Conservation (phyloP, 2,888 invertebrate species). For the Nemotelus pantherinus region DNA sequence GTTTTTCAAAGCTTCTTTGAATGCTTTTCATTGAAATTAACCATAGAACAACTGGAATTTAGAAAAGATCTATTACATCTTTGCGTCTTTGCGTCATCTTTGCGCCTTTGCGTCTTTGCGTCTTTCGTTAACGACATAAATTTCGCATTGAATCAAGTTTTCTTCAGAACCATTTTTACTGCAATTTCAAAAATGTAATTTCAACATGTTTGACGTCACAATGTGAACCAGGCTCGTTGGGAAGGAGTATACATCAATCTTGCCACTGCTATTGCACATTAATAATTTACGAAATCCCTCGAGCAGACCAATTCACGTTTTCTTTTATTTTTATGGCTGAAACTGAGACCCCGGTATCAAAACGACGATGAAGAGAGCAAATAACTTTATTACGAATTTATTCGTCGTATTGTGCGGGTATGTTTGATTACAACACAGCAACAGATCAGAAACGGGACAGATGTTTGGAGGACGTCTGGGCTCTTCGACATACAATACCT, state of each 20-base stretch:
- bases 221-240: background rate
- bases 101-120: too few species aligned
- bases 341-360: background rate
- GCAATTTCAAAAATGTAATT: conserved; percentile 12
- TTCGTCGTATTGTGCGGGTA: conserved; percentile 1
- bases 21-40: too few species aligned
- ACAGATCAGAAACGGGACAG: background rate
- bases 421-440: background rate
- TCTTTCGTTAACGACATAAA: too few species aligned
- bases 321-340: background rate
- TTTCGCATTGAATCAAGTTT: too few species aligned
- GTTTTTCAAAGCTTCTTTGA: too few species aligned
- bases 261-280: conserved; percentile 19
- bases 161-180: too few species aligned
- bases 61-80: too few species aligned
- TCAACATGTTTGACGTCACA: conserved; percentile 21
- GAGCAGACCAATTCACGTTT: conserved; percentile 19
- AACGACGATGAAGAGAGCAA: background rate
- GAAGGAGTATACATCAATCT: background rate
- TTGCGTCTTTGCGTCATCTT: too few species aligned
- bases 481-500: too few species aligned
- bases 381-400: conserved; percentile 22
- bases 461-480: background rate
- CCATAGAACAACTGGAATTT: too few species aligned
- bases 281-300: conserved; percentile 24